Base-by-base conservation (phyloP, 1,140 invertebrate species). In the Akabosia matsudoensis region DNA sequence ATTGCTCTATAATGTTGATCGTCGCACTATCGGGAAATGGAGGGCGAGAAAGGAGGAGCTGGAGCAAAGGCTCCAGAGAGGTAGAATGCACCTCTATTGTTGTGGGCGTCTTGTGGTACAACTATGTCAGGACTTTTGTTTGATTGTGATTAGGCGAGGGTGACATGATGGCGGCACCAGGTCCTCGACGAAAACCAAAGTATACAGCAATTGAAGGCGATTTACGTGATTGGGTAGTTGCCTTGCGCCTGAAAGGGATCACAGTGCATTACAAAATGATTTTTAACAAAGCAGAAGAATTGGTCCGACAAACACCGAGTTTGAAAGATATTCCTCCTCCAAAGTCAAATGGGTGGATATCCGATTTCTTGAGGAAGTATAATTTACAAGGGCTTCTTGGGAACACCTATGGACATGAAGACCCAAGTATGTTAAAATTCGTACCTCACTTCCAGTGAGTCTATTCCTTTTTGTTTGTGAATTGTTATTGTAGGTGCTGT, bases 131-230 rank as follows among this genome's bases (percentile, higher is more conserved):
- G n/a, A n/a, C 7, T 45, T 45, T 7, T 45, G 7, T 10, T 45
- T 45, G 37, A 18, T 24, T n/a, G 24, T 61, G 4, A 16, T 7
- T 61, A 61, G 26, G 24, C 10, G 61, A 67, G 7, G 61, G 26
- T 16, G n/a, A 61, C 24, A 16, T 22, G 7, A 7, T 61, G 7
- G 4, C 13, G 54, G 3, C 4, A n/a, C 13, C 54, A 16, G 54
- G 54, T n/a, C 24, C 14, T 4, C 26, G 61, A 30, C 3, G 61
- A 30, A 67, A 67, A n/a, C 61, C 61, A 16, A 7, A 30, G 31
- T 67, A 67, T 31, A 67, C 61, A 30, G 26, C 28, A 4, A 67
- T 67, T 67, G 61, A 67, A 67, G 28, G n/a, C 10, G 61, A 67
- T 7, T 30, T 67, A 2, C 22, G 28, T 2, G 61, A 67, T 10